Evolutionary conservation across 2,113 vertebrate genomes (phyloP).

Genomic region (zebrafish (Danio rerio)): DNA sequence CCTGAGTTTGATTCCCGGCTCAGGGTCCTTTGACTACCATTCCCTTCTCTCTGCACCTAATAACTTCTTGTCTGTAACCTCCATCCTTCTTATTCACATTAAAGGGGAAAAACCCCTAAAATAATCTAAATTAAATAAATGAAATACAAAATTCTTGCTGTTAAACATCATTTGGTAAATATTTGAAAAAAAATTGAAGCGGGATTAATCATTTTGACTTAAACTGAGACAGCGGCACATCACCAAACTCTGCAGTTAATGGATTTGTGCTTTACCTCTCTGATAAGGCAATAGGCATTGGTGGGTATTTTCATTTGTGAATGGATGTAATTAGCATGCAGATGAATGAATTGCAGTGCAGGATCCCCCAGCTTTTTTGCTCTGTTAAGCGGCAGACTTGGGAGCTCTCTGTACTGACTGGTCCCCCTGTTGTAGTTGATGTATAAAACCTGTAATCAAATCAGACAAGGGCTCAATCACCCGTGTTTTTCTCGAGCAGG

Average conservation of each 20-base stretch:
- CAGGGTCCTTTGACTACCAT: no score
- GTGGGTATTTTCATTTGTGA: slow-evolving; percentile 56
- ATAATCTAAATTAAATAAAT: no score
- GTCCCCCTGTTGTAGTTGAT: slow-evolving; percentile 54
- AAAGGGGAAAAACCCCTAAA: no score
- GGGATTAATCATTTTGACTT: no score
- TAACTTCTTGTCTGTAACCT: no score
- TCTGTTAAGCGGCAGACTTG: slow-evolving; percentile 24
- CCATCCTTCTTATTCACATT: no score
- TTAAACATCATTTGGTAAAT: no score
- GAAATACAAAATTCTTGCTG: no score
- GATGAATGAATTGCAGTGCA: slow-evolving; percentile 58
- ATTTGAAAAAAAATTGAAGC: no score
- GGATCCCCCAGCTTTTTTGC: slow-evolving; percentile 49
- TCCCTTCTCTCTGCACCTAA: no score
- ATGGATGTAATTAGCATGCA: slow-evolving; percentile 60
- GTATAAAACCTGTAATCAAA: slow-evolving; percentile 65
- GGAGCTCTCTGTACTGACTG: slow-evolving; percentile 28
- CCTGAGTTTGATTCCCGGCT: no score
- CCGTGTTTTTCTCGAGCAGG: slow-evolving; percentile 47
- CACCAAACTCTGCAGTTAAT: slow-evolving; percentile 22
- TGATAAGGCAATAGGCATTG: slow-evolving; percentile 52
- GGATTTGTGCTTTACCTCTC: slow-evolving; percentile 36
- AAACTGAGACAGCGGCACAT: neutral
- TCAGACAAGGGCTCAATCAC: slow-evolving; percentile 62